These are phyloP conservation scores for Parasteatoda lunata DNA, from an alignment of 2,888 invertebrate genomes.

Conservation along the genomic window DNA sequence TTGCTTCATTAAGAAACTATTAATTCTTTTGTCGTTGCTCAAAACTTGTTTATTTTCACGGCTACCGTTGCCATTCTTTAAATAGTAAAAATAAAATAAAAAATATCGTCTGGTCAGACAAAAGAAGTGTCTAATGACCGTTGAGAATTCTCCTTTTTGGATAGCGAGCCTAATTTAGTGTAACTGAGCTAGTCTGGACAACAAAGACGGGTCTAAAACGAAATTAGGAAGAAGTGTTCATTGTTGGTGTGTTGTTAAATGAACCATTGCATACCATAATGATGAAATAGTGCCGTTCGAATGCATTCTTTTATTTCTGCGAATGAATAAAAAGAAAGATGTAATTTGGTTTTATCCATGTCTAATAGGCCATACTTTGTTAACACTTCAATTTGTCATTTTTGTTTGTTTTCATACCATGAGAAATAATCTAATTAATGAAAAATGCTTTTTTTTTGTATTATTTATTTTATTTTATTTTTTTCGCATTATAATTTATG, in stretches of 20 bases:
- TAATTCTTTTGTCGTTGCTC: neutral
- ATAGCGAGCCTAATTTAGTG: conserved; percentile 41
- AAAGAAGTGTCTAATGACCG: conserved; percentile 22
- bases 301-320: neutral
- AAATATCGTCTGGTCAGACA: conserved; percentile 1
- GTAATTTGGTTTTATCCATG: no score
- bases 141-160: conserved; percentile 2
- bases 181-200: conserved; percentile 40
- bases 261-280: conserved; percentile 26
- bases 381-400: no score
- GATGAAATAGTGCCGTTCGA: neutral
- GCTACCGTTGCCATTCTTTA: neutral
- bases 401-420: no score
- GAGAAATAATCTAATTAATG: no score
- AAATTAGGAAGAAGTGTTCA: conserved; percentile 40
- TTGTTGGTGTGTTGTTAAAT: conserved; percentile 44
- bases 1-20: neutral
- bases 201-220: conserved; percentile 33
- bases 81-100: neutral
- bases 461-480: no score
- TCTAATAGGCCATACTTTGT: no score
- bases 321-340: neutral
- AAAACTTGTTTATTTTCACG: neutral
- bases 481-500: no score
- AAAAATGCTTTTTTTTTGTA: no score